Base-by-base conservation (phyloP, 2,888 invertebrate genomes). In the Napeogenes sylphis region DNA sequence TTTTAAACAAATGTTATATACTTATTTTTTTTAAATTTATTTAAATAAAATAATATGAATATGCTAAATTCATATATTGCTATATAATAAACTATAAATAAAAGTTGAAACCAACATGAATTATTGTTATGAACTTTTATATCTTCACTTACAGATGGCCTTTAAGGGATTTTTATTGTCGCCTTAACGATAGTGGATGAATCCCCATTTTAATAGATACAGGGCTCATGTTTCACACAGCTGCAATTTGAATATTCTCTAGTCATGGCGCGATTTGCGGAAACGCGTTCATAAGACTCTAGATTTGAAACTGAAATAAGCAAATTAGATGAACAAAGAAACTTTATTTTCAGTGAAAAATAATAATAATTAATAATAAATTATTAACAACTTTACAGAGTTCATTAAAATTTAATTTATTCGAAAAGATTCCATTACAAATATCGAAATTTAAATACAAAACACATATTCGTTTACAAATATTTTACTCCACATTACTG, bases 121-220 rank as follows among this genome's bases (percentile, higher is more conserved):
- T 54, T 54, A 58, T 45, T 57, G 57, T 61, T 46, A 58, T 62
- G 57, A 62, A 55, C 35, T 62, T 62, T 58, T 58, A 54, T 58
- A 57, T 61, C 21, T 54, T 54, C 42, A 58, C 57, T 45, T 21
- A 45, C 45, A 46, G 51, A 62, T 62, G 54, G 46, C 47, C 38
- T 55, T 58, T 47, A 46, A 32, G 58, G 38, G 42, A 21, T 58
- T 62, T 57, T 62, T 55, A 42, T 21, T 12, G 55, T 38, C 58
- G 54, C 30, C 54, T 58, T 62, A 55, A 58, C 54, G 57, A 55
- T 54, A 57, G 13, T 56, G 57, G 42, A 47, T 21, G 33, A 55
- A 51, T 51, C 55, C 47, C 46, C 33, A 47, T 58, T 62, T 58
- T 55, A 58, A 62, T 55, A 51, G 42, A 55, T 21, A 30, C 51